These are phyloP conservation scores for Megaleporinus macrocephalus DNA, from an alignment of 2,113 vertebrate species.

Conservation along the genomic window DNA sequence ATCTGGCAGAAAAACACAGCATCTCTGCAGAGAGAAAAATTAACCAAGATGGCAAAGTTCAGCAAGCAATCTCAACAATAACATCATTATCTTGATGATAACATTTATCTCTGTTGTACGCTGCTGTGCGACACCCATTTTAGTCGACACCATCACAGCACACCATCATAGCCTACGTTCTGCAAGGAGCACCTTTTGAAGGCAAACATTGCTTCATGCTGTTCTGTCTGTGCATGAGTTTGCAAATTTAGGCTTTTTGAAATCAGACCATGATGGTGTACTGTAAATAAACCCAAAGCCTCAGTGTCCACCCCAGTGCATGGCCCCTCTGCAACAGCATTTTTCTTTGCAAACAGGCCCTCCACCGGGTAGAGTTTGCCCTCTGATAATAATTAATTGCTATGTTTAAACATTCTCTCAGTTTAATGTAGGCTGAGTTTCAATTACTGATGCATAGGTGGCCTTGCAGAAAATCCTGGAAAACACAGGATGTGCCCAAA, in stretches of 20 bases:
- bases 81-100: background rate
- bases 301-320: constrained; percentile 64
- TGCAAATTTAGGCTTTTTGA: background rate
- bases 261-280: constrained; percentile 8
- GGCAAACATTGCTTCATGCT: background rate
- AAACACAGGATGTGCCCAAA: constrained; percentile 4
- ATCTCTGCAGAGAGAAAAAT: background rate
- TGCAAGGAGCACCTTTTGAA: background rate
- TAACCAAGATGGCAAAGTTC: constrained; percentile 10
- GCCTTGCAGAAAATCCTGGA: constrained; percentile 37
- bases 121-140: background rate
- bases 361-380: background rate
- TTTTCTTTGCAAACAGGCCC: background rate
- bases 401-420: background rate
- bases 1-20: background rate
- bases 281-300: constrained; percentile 23
- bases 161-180: background rate
- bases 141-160: background rate
- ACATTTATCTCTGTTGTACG: background rate
- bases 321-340: constrained; percentile 70
- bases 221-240: background rate
- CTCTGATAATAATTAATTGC: background rate
- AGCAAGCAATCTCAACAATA: background rate
- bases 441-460: constrained; percentile 63
- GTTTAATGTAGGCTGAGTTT: background rate